phyloP scores from a whole-genome alignment of 2,797 vertebrate genomes.

The Pempheris klunzingeri region DNA sequence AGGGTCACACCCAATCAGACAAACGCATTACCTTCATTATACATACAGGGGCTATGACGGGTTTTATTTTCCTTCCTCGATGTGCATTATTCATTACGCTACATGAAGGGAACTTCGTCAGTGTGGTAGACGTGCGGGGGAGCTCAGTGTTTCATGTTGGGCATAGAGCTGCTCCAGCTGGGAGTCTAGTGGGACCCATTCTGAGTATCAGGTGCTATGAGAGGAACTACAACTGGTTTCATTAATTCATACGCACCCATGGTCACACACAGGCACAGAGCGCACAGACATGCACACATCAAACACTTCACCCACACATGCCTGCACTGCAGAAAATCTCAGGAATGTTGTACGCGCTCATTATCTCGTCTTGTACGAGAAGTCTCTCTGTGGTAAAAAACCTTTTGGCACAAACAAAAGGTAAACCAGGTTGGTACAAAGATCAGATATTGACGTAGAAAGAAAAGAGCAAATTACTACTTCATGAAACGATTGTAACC shows the following conservation, averaged over 20 bases:
- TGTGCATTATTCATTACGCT: slow-evolving; percentile 75
- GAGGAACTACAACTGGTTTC: slow-evolving; percentile 39
- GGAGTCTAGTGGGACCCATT: slow-evolving; percentile 56
- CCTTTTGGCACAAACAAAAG: neutral
- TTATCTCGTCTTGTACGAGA: slow-evolving; percentile 11
- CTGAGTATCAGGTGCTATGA: slow-evolving; percentile 49
- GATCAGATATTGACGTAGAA: neutral
- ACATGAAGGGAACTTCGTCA: slow-evolving; percentile 62
- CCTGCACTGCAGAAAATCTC: slow-evolving; percentile 10
- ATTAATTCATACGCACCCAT: slow-evolving; percentile 54
- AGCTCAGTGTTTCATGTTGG: slow-evolving; percentile 57
- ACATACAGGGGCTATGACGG: slow-evolving; percentile 52
- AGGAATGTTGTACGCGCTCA: neutral
- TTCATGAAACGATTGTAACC: neutral
- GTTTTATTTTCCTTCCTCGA: slow-evolving; percentile 1
- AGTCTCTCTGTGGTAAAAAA: neutral
- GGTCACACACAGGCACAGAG: slow-evolving; percentile 22
- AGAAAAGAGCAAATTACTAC: neutral
- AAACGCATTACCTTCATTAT: slow-evolving; percentile 66
- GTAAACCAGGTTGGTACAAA: neutral
- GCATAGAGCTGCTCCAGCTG: slow-evolving; percentile 34
- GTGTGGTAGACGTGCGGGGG: slow-evolving; percentile 43
- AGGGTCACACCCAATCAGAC: slow-evolving; percentile 61
- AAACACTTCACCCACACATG: slow-evolving; percentile 20
- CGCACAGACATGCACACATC: slow-evolving; percentile 27